A percentile compares a stretch with the other conserved stretches of the same genome.
These are phyloP conservation scores for Liodrosophila aerea DNA, from an alignment of 2,888 invertebrate genomes.

Conservation along the genomic window DNA sequence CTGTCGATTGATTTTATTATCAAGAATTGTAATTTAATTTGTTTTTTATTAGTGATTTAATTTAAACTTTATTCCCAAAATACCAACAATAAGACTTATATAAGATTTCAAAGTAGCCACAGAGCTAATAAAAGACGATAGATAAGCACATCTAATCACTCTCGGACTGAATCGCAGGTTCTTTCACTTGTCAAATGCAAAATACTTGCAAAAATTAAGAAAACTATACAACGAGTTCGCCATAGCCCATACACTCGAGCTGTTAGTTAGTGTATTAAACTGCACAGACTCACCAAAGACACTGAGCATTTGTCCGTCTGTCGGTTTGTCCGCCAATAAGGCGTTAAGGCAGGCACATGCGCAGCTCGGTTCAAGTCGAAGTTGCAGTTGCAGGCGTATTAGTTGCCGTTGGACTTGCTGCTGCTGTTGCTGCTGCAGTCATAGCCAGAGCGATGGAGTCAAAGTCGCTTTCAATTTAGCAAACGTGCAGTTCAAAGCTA, in stretches of 20 bases:
- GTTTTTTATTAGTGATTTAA: no score
- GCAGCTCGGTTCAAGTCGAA: constrained; percentile 25
- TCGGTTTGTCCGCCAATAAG: constrained; percentile 47
- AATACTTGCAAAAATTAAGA: no score
- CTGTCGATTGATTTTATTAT: no score
- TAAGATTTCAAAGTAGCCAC: no score
- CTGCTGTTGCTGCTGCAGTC: constrained; percentile 21
- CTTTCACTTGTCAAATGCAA: no score
- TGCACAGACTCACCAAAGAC: constrained; percentile 23
- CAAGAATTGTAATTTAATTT: no score
- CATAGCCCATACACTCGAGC: background rate
- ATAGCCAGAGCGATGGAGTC: constrained; percentile 41
- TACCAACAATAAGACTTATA: no score
- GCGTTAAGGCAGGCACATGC: constrained; percentile 70
- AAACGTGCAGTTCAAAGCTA: constrained; percentile 76
- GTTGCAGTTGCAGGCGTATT: constrained; percentile 24
- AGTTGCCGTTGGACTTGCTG: constrained; percentile 23
- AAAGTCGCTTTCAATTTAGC: constrained; percentile 78
- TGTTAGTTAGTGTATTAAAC: background rate
- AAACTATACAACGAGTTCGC: no score
- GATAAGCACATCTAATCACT: no score
- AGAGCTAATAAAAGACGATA: no score
- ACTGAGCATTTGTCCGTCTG: constrained; percentile 34
- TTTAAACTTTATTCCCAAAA: no score
- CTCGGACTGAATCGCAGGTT: no score